phyloP scores from a whole-genome alignment of 2,113 vertebrate species.

The Protobothrops flavoviridis region DNA sequence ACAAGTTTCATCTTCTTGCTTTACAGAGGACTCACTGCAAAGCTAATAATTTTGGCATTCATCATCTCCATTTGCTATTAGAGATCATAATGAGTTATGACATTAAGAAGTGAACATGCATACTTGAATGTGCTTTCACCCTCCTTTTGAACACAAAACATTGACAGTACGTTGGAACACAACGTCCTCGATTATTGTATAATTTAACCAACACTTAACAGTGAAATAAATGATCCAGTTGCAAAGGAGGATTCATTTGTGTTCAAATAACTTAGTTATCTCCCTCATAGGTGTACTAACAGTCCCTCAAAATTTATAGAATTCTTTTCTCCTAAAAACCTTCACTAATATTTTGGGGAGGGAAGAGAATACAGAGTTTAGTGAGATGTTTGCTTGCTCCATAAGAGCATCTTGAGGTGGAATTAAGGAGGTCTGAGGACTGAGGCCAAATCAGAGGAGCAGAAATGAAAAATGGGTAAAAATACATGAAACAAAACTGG shows the following conservation, averaged over 20 bases:
- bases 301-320: neutral
- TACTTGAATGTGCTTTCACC: neutral
- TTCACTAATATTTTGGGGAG: neutral
- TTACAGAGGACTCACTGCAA: neutral
- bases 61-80: neutral
- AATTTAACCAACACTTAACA: neutral
- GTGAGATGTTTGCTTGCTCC: neutral
- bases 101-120: neutral
- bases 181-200: neutral
- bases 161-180: neutral
- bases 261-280: neutral
- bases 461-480: neutral
- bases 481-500: neutral
- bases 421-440: neutral
- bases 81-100: neutral
- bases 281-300: neutral
- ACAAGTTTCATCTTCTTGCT: neutral
- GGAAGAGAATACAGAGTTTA: neutral
- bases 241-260: neutral
- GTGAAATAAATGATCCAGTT: neutral
- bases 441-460: neutral
- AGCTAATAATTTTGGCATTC: neutral
- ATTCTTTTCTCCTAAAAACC: neutral
- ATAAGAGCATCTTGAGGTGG: neutral
- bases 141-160: conserved; percentile 17